Base-by-base conservation (phyloP, 2,797 vertebrate genomes). In the Neosilurus hyrtlii region DNA sequence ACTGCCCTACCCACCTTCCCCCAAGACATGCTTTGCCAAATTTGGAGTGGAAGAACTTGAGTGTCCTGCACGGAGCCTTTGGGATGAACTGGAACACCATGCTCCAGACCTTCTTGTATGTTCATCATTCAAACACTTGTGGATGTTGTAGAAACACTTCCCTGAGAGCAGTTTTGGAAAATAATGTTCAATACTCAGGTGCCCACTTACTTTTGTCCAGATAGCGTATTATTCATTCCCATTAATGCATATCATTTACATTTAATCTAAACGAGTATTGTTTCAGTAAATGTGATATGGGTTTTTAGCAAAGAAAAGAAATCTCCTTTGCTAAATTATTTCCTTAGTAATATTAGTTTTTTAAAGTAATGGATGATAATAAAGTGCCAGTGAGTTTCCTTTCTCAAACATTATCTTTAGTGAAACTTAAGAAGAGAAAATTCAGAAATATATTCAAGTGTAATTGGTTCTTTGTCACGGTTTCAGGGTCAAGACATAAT, bases 401-500 rank as follows among this genome's bases (percentile, higher is more conserved):
- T 59, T 10, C 22, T 26, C 22, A 77, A 77, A 63, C 9, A 6
- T 16, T 26, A 16, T 51, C 59, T 77, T 63, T 10, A 77, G 12
- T 1, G 5, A 63, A 1, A 77, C 49, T 51, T 63, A 26, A 24
- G 4, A 8, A 75, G 14, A 18, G 22, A 24, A 51, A 24, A 18
- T 49, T 62, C 43, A 14, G 35, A 77, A 49, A 61, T 76, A 11
- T 59, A 43, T n/a, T 76, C 7, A 12, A 26, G 59, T 24, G n/a
- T 77, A 77, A 77, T 63, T 63, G 37, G 37, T 26, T 51, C 37
- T 10, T 1, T 49, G 74, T 62, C 35, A 35, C 26, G 43, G 61
- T 62, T 76, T 49, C 74, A 43, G 35, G 56, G 74, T 62, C 74
- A 62, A 22, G 57, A 49, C 49, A 24, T 76, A 76, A 77, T 77